Conservation (phyloP, 2,888 invertebrate species). For the Deilephila elpenor region DNA sequence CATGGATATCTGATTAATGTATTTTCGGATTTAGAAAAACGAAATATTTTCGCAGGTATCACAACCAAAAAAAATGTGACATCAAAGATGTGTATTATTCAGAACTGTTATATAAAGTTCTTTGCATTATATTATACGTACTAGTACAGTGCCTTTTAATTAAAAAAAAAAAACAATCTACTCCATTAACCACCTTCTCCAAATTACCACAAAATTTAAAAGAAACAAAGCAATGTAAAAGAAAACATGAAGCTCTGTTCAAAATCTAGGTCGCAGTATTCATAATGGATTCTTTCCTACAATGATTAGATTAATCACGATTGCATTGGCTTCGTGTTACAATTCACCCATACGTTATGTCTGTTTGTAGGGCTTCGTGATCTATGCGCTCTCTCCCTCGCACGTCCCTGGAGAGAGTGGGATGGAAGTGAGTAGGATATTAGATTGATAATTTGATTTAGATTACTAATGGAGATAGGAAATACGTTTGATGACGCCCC, state of each 20-base stretch:
- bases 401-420: not conserved
- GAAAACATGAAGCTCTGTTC: not conserved
- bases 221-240: not conserved
- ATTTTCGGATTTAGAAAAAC: too few species aligned
- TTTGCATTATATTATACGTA: too few species aligned
- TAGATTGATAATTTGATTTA: conserved; percentile 25
- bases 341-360: conserved; percentile 11
- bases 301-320: conserved; percentile 20
- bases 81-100: too few species aligned
- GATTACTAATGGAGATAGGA: conserved; percentile 17
- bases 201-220: not conserved
- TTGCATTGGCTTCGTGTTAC: conserved; percentile 14
- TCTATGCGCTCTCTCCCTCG: not conserved
- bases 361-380: not conserved
- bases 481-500: conserved; percentile 18
- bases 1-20: too few species aligned
- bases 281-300: conserved; percentile 11
- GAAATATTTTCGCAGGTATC: too few species aligned
- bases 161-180: not conserved
- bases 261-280: conserved; percentile 3
- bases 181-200: not conserved
- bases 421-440: not conserved
- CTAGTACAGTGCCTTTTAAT: too few species aligned
- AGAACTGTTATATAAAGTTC: too few species aligned
- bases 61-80: too few species aligned